Base-by-base conservation (phyloP, 1,140 invertebrate species). In the Acarapis woodi region DNA sequence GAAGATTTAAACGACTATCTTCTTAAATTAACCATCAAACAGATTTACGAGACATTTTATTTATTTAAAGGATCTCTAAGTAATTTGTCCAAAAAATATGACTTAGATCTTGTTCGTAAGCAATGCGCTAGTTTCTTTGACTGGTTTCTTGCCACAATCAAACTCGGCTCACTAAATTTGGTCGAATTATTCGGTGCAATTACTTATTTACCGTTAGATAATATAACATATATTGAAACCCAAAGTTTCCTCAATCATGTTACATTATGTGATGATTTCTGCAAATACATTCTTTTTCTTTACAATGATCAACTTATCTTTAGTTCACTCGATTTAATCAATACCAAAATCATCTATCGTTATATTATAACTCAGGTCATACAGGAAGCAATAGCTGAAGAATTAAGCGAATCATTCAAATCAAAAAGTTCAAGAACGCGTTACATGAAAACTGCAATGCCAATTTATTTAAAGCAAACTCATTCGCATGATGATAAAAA, bases 241-340 rank as follows among this genome's bases (percentile, higher is more conserved):
- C 41, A 42, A 42, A 38, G 36, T 34, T 35, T 42, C 15, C 15
- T 42, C 9, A 42, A 42, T 30, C 36, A 36, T 28, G 35, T 42
- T 3, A 15, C 21, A 6, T 26, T 15, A 2, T 41, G 14, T 34
- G 41, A 42, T 35, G 8, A 3, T 16, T 1, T 14, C 1, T 41
- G 41, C 21, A 18, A 37, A 24, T 26, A 39, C 9, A 32, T 31
- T 15, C 23, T 42, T 4, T 42, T 42, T 19, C 23, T 42, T 10
- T 42, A 37, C 16, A 42, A 42, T 29, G 41, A 34, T 23, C 35
- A 38, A 33, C 24, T 42, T 4, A 29, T 42, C 9, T 38, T 20
- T 9, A 42, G 41, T 38, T 26, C 26, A 2, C 31, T 42, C 14
- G 22, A 29, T 9, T 22, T 42, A n/a, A 22, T n/a, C 6, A 37